Base-by-base conservation (phyloP, 2,888 invertebrate species). In the Morpho helenor region DNA sequence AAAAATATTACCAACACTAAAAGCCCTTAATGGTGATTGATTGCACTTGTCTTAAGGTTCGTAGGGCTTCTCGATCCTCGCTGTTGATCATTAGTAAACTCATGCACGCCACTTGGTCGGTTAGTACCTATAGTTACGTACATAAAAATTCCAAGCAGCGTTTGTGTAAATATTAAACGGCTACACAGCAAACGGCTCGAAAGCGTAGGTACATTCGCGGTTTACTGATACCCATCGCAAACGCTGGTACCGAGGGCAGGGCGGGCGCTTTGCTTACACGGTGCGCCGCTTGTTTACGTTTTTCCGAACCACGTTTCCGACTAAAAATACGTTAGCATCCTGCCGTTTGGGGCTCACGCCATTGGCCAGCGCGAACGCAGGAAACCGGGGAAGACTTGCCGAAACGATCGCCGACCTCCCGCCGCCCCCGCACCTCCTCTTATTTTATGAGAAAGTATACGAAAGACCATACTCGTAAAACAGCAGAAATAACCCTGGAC, bases 401-500 rank as follows among this genome's bases (percentile, higher is more conserved):
- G 72, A 67, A 70, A 75, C 74, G 73, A 72, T 75, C 73, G 68
- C 66, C 68, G 67, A 59, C 59, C 68, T 72, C 71, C 68, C 74
- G 65, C 66, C 69, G 68, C 77, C 73, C 74, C 73, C 75, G 63
- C 73, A 57, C 68, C 67, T 65, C 71, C 56, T 67, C 63, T 61
- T 73, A 73, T 73, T 79, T 78, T 82, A 82, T 80, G 83, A 77
- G 84, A 83, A 85, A 87, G 81, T 82, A 79, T 79, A 77, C 72
- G 81, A 81, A 86, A 82, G 74, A 75, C 82, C 81, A 74, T 74
- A 81, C 76, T 76, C 77, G 81, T 80, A 81, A 77, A 80, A 73
- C 77, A 83, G 86, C 86, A 84, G 86, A 88, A 89, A 90, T 90
- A 90, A 88, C 87, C 86, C 87, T 84, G 87, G 86, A 84, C 86